Evolutionary conservation across 2,113 vertebrate species (phyloP), one percentile per base, ranked within the genome.

Genomic region (Leptosomus discolor): DNA sequence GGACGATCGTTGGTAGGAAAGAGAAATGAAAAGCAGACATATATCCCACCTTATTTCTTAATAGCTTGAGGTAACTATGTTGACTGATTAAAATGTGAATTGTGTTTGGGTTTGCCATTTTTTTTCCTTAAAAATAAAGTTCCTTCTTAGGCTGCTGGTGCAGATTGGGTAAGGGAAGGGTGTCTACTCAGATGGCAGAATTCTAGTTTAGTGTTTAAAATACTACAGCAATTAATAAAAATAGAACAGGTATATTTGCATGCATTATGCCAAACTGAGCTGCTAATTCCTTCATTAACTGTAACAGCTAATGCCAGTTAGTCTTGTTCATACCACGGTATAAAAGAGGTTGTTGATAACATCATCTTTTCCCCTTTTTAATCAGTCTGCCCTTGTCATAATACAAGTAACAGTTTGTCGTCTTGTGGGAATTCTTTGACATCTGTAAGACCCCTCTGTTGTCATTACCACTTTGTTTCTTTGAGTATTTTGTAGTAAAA

Each of bases 91-190:
- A 51, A 65, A 89, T 11, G 6, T 21, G n/a, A 58, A 43, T 53
- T 46, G 5, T 12, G 8, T 67, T 79, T 41, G 16, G 3, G 6
- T 60, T 77, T 83, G 29, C 2, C 1, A 12, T 2, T 1, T 12
- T 30, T 22, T 54, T 43, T 26, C 10, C 2, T 11, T 64, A 51
- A 48, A 37, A 83, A 45, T 36, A 5, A 75, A 37, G 32, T 65
- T 76, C 7, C 8, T 85, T 73, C 36, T 45, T 13, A 51, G 41
- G 11, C 23, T 73, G 46, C 16, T 63, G 50, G 26, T 83, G 27
- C 23, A 65, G 57, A 32, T 1, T 60, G 26, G 22, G 14, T 37
- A 43, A 61, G 32, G 16, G 26, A 92, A 78, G 48, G 30, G 12
- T 63, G 16, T 63, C 37, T 83, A 32, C 26, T 63, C 13, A 57